These are phyloP conservation scores for Drosophila tropicalis DNA, from an alignment of 1,140 invertebrate species.

Conservation along the genomic window DNA sequence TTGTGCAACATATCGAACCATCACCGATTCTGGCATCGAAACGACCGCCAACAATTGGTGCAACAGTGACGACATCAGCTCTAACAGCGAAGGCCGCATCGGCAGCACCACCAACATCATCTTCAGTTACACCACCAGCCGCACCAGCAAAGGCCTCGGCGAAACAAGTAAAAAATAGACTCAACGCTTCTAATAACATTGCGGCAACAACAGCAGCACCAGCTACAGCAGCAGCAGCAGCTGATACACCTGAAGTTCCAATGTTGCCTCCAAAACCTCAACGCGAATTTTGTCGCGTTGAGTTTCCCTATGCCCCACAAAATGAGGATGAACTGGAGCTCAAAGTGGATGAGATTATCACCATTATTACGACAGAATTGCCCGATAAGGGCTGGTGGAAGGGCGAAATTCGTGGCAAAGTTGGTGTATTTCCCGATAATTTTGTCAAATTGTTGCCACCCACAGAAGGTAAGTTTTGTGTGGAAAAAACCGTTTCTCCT, in stretches of 20 bases:
- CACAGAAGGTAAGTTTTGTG: conserved; percentile 80
- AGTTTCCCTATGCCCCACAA: conserved; percentile 94
- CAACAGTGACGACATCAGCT: conserved; percentile 58
- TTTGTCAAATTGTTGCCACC: conserved; percentile 90
- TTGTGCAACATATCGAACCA: conserved; percentile 89
- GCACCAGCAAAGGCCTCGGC: conserved; percentile 8
- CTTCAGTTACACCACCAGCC: conserved; percentile 21
- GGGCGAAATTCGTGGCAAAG: conserved; percentile 94
- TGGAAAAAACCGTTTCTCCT: neutral
- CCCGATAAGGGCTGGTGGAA: conserved; percentile 99
- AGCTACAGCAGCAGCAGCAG: neutral
- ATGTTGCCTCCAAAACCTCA: conserved; percentile 87
- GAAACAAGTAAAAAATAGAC: conserved; percentile 8
- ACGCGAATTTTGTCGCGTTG: conserved; percentile 91
- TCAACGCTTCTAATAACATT: neutral
- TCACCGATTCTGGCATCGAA: conserved; percentile 80
- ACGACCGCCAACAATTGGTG: conserved; percentile 73
- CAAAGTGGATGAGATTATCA: conserved; percentile 95
- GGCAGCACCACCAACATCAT: conserved; percentile 30
- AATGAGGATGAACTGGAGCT: conserved; percentile 97
- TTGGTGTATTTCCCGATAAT: conserved; percentile 98
- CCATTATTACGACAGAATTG: conserved; percentile 92
- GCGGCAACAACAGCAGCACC: neutral
- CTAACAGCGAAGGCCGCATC: conserved; percentile 51
- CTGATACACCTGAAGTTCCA: conserved; percentile 68